phyloP scores from a whole-genome alignment of 2,797 vertebrate species.

The Pipistrellus nathusii region DNA sequence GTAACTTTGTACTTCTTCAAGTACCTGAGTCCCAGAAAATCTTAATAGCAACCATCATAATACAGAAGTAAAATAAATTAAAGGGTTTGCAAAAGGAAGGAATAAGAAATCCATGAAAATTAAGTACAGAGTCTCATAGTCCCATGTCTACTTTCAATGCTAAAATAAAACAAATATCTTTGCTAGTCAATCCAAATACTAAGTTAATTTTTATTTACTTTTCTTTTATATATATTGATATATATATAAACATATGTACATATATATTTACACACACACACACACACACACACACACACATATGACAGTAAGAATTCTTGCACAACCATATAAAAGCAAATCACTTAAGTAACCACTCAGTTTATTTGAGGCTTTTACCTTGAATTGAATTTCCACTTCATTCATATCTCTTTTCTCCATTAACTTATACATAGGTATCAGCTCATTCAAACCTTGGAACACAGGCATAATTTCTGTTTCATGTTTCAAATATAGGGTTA shows the following conservation, averaged over 20 bases:
- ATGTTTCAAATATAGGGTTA: conserved; percentile 92
- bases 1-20: conserved; percentile 35
- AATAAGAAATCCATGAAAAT: conserved; percentile 28
- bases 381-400: conserved; percentile 88
- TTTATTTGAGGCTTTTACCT: conserved; percentile 80
- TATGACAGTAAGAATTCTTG: neutral
- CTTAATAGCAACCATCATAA: conserved; percentile 25
- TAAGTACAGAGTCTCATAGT: neutral
- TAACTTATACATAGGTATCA: conserved; percentile 94
- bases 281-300: neutral
- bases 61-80: conserved; percentile 41
- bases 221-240: neutral
- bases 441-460: conserved; percentile 92
- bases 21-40: conserved; percentile 21
- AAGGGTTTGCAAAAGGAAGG: neutral
- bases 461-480: conserved; percentile 94
- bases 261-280: too few species aligned
- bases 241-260: too few species aligned
- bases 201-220: conserved; percentile 45
- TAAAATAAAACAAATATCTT: conserved; percentile 33
- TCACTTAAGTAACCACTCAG: neutral
- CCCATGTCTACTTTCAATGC: neutral
- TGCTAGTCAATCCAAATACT: neutral
- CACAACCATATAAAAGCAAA: conserved; percentile 36
- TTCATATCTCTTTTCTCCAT: conserved; percentile 94